These are phyloP conservation scores for Stenotaenia linearis DNA, from an alignment of 2,888 invertebrate genomes.

Conservation along the genomic window DNA sequence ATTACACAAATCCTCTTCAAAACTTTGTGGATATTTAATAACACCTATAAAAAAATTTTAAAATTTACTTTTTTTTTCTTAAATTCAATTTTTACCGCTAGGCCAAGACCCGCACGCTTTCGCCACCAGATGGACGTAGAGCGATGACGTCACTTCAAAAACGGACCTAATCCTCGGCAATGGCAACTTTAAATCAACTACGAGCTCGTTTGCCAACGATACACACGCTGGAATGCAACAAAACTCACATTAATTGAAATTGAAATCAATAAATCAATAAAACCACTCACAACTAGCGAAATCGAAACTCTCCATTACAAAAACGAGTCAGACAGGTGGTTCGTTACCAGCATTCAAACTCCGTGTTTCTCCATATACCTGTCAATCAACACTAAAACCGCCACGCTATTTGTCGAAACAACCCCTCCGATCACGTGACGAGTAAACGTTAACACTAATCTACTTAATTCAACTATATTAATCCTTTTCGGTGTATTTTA, in stretches of 20 bases:
- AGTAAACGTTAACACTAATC: no score
- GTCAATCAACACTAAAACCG: no score
- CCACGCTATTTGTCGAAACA: no score
- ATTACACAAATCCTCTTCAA: background rate
- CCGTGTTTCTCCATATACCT: no score
- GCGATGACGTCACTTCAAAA: background rate
- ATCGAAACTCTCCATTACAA: no score
- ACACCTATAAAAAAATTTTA: background rate
- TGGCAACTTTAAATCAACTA: background rate
- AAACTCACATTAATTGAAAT: background rate
- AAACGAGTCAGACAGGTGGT: no score
- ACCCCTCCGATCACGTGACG: no score
- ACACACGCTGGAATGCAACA: background rate
- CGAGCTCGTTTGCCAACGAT: background rate
- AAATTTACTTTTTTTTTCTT: background rate
- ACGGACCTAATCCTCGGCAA: background rate
- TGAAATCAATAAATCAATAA: background rate
- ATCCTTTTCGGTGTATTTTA: no score
- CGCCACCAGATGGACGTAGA: background rate
- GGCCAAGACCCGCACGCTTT: background rate
- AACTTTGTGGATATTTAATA: background rate
- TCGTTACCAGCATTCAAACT: no score
- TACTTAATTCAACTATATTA: no score
- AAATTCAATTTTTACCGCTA: background rate
- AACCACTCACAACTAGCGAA: background rate